Base-by-base conservation (phyloP, 1,140 invertebrate genomes). In the Batillaria attramentaria region DNA sequence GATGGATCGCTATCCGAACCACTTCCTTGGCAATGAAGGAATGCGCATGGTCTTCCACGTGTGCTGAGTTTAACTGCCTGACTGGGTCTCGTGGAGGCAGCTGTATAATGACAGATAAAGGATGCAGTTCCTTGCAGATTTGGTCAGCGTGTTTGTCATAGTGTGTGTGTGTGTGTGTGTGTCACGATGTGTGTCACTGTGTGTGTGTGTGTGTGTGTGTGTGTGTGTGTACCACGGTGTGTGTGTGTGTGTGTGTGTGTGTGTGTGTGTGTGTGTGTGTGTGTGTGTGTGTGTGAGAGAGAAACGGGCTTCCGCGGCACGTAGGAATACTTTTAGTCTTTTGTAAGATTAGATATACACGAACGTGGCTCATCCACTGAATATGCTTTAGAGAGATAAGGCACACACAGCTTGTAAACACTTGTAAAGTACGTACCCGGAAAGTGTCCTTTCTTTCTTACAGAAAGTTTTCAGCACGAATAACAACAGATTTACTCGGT, bases 1-100 rank as follows among this genome's bases (percentile, higher is more conserved):
- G 33, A 57, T 57, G 46, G 72, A 73, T 35, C 31, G 31, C 2
- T 73, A 73, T 35, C 46, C 72, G 6, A 60, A 73, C 72, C 72
- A 73, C 37, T 60, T 57, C 54, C n/a, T 73, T 2, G 72, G 33
- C 46, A 35, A 57, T 13, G 72, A 73, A 35, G 72, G 72, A 8
- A 43, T 73, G 43, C 72, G 54, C 16, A 73, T 73, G 72, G 50
- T 73, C 13, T 31, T 73, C 24, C 72, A 57, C 20, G 72, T 73
- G 35, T n/a, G 39, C 35, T 50, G 24, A 24, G 10, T 10, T 10
- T 50, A 24, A 24, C 10, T 10, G 46, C 24, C 8, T 50, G 46
- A 50, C 8, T 50, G 46, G 46, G 46, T 13, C 24, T 24, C 10
- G 46, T 10, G 46, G 46, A 50, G 10, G 46, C 46, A 13, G 46